Base-by-base conservation (phyloP, 2,113 vertebrate species). In the Edolisoma coerulescens region DNA sequence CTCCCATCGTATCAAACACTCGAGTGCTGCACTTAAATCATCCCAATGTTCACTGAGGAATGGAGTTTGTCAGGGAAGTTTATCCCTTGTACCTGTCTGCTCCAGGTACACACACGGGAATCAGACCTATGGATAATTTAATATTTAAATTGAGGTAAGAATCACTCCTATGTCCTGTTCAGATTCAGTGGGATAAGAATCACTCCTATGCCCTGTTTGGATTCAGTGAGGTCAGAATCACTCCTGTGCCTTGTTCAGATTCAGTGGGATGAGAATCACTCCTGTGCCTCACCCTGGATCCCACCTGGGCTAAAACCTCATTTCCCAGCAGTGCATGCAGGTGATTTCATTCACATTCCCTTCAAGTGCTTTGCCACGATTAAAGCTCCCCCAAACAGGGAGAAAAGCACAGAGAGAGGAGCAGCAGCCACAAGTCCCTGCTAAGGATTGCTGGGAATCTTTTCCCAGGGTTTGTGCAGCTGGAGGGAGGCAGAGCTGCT, bases 111-210 rank as follows among this genome's bases (percentile, higher is more conserved):
- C 1, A 4, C 15, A 23, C 26, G 8, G 17, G 49, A 85, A 73
- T 83, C 5, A 61, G 28, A 35, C 32, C 65, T 30, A 1, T 0
- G 0, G 39, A 13, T 32, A 22, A 7, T 41, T 71, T 5, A 6
- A 27, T n/a, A 27, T 78, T 84, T 52, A 21, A 84, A 49, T 2
- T 39, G 39, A 12, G 39, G 12, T 20, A 11, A 44, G 33, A 32
- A 70, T 35, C 37, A 26, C 10, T n/a, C n/a, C n/a, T n/a, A n/a
- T n/a, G n/a, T 35, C 54, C 54, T n/a, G 20, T 23, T 44, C 42
- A 30, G 30, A 20, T 53, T 33, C 54, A 21, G 19, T 56, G 54
- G 54, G 53, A 32, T 54, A 12, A 20, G 11, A 28, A 33, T 54
- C 53, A 33, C 7, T 56, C 54, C 54, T n/a, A 20, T 56, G 32